Base-by-base conservation (phyloP, 2,113 vertebrate genomes). In the Spheniscus mendiculus region DNA sequence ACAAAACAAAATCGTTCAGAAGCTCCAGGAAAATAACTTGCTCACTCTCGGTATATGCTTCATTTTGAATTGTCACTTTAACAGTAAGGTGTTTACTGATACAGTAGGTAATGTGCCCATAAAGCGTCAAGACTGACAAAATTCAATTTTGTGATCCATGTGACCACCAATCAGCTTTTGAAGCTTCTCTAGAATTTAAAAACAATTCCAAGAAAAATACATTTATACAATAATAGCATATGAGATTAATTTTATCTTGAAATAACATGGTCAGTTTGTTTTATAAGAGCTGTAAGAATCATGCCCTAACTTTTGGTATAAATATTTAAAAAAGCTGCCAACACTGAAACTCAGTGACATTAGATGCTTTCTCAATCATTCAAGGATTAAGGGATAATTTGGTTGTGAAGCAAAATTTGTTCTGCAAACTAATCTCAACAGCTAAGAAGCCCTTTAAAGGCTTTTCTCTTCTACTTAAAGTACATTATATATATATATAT, bases 331-430 rank as follows among this genome's bases (percentile, higher is more conserved):
- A 74, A 88, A 89, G 21, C n/a, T 52, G 55, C 29, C 90, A 90
- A 15, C 34, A 38, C 4, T 53, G 21, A 79, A 89, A 79, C 56
- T 14, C 36, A 49, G 49, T 70, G 63, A 66, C 12, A 58, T 40
- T 14, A 58, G 20, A 87, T 9, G 9, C 53, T 94, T 96, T 94
- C 81, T 93, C 90, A 92, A 92, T 79, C 80, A 95, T 87, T 85
- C 61, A 65, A 74, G 58, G 91, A 97, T 94, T 82, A 89, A 94
- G 81, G 63, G 80, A 96, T 94, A 97, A 97, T 90, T 73, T 90
- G 85, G 70, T 63, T 87, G 84, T 4, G 50, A 90, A 93, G 45
- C 53, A 94, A 92, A 94, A 94, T 93, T 96, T 95, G 38, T 95
- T 95, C 93, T 93, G 71, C 93, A 89, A 82, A 74, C 84, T 81